Conservation (phyloP, 2,797 vertebrate genomes). For the Spea hammondii region DNA sequence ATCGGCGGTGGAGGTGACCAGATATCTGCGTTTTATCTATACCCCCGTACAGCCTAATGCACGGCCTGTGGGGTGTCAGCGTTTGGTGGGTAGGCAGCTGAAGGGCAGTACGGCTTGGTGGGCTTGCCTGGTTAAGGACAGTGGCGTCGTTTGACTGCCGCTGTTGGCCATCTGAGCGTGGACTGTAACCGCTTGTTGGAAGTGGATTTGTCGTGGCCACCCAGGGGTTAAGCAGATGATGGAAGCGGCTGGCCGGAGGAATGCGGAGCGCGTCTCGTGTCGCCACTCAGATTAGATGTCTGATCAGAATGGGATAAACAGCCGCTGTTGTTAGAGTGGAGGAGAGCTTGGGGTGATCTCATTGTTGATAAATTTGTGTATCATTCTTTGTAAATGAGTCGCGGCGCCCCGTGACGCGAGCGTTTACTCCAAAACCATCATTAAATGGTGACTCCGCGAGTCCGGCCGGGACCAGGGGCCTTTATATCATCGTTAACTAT, state of each 20-base stretch:
- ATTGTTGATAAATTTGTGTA: constrained; percentile 38
- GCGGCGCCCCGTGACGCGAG: not conserved
- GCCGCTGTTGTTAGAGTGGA: constrained; percentile 2
- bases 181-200: not conserved
- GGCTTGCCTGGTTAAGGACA: too few relatives aligned
- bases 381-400: constrained; percentile 40
- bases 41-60: too few relatives aligned
- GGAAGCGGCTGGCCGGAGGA: not conserved
- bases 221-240: constrained; percentile 12
- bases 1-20: too few relatives aligned
- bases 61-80: too few relatives aligned
- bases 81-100: too few relatives aligned
- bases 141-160: too few relatives aligned
- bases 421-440: not conserved
- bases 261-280: constrained; percentile 15
- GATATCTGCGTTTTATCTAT: too few relatives aligned
- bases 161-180: too few relatives aligned
- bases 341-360: constrained; percentile 20
- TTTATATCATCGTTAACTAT: too few relatives aligned
- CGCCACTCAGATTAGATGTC: constrained; percentile 46
- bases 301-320: constrained; percentile 39
- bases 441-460: not conserved
- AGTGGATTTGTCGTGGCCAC: not conserved
- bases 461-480: not conserved
- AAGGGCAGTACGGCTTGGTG: too few relatives aligned